Evolutionary conservation across 2,113 vertebrate genomes (phyloP).

Genomic region (Ammodramus savannarum): DNA sequence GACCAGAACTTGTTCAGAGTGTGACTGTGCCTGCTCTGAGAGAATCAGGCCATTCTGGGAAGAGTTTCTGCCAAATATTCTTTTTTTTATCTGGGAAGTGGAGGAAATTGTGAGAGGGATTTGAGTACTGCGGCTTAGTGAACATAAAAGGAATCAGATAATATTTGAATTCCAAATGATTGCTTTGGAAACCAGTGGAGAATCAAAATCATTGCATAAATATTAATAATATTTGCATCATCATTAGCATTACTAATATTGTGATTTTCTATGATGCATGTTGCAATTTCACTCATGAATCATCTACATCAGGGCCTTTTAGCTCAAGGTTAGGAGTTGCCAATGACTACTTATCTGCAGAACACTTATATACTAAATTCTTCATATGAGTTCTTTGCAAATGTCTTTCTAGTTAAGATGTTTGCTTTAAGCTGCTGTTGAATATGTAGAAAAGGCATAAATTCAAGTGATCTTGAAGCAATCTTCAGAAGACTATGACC

Average conservation of each 20-base stretch:
- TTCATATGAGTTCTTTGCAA: neutral
- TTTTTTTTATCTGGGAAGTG: neutral
- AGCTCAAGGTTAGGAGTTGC: neutral
- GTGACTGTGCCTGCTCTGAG: neutral
- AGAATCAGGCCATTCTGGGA: neutral
- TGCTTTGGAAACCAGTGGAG: neutral
- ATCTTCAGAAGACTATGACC: neutral
- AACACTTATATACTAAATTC: neutral
- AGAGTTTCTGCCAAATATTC: neutral
- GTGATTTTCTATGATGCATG: neutral
- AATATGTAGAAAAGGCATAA: neutral
- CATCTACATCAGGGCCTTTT: neutral
- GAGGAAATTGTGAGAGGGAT: neutral
- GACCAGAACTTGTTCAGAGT: neutral
- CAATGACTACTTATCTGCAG: neutral
- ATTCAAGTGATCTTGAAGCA: neutral
- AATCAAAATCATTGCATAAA: neutral
- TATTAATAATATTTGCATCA: neutral
- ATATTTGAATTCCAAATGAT: neutral
- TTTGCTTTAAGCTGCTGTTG: neutral
- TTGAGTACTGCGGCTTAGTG: neutral
- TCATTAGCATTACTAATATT: neutral
- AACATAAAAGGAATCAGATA: neutral
- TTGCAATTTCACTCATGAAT: neutral
- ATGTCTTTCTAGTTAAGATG: neutral